These are phyloP conservation scores for Quadroppia sp. DNA, from an alignment of 2,888 invertebrate species.

Conservation along the genomic window DNA sequence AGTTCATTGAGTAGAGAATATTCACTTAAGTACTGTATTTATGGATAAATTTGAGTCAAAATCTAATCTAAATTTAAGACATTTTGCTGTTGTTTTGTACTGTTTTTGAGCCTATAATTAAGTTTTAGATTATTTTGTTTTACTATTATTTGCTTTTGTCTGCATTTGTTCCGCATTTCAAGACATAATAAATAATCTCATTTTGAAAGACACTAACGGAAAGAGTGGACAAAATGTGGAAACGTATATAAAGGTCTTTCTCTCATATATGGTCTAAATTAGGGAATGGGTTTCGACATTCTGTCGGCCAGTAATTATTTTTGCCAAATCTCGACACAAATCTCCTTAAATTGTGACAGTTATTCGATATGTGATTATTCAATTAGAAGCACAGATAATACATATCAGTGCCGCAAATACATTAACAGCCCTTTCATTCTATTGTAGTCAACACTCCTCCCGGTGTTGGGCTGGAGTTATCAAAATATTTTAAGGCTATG, in stretches of 20 bases:
- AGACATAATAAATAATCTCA: constrained; percentile 8
- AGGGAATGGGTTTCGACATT: background rate
- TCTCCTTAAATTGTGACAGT: constrained; percentile 8
- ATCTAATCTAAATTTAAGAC: constrained; percentile 6
- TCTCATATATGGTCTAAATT: constrained; percentile 9
- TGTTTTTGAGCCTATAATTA: constrained; percentile 2
- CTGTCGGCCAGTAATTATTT: constrained; percentile 5
- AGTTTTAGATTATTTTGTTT: constrained; percentile 12
- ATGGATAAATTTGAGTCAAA: background rate
- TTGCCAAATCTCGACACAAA: background rate
- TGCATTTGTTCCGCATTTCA: background rate
- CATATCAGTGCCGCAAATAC: too few species aligned
- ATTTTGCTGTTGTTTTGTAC: background rate
- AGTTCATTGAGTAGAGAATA: too few species aligned
- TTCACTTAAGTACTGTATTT: background rate
- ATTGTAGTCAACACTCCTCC: too few species aligned
- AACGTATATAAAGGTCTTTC: background rate
- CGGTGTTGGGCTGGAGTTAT: too few species aligned
- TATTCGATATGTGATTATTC: background rate
- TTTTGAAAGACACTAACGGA: background rate
- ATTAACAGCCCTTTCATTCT: too few species aligned
- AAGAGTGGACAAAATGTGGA: background rate
- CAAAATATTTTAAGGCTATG: too few species aligned
- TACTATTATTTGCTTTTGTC: background rate
- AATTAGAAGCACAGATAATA: too few species aligned